Conservation (phyloP, 2,797 vertebrate genomes). For the Anabas testudineus region DNA sequence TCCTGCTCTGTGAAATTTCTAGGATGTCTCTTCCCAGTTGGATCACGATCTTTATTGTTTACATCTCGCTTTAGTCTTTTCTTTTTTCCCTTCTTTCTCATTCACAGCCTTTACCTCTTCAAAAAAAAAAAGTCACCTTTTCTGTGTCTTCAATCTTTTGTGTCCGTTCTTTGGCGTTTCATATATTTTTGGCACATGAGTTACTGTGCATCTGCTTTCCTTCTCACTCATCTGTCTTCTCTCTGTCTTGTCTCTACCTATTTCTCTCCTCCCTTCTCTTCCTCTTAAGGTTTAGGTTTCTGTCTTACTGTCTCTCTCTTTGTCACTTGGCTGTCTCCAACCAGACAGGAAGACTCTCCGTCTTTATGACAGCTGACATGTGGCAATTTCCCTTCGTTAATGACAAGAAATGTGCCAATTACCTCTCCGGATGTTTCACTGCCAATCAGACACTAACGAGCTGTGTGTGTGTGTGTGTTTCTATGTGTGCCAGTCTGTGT, state of each 20-base stretch:
- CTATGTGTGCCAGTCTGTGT: constrained; percentile 54
- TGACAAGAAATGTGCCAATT: constrained; percentile 96
- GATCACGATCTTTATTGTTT: constrained; percentile 37
- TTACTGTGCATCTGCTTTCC: constrained; percentile 35
- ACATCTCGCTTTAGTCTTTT: constrained; percentile 13
- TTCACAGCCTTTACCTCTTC: constrained; percentile 13
- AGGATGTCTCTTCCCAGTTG: constrained; percentile 4
- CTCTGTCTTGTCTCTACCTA: constrained; percentile 11
- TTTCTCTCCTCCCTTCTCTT: constrained; percentile 17
- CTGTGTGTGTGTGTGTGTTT: constrained; percentile 80
- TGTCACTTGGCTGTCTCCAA: constrained; percentile 51
- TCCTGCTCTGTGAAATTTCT: constrained; percentile 17
- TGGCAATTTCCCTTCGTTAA: constrained; percentile 91
- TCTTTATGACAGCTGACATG: constrained; percentile 86
- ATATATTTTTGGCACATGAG: constrained; percentile 33
- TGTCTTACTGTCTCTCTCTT: constrained; percentile 23
- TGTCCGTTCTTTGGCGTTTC: constrained; percentile 24
- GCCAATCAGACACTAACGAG: constrained; percentile 93
- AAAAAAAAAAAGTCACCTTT: constrained; percentile 34
- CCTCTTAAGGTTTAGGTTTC: constrained; percentile 40
- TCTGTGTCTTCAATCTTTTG: constrained; percentile 72
- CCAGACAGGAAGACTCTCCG: constrained; percentile 51
- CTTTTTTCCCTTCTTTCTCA: not conserved
- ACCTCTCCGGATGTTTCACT: constrained; percentile 90
- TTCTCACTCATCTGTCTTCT: constrained; percentile 44